Base-by-base conservation (phyloP, 1,140 invertebrate species). In the Pogonus chalceus region DNA sequence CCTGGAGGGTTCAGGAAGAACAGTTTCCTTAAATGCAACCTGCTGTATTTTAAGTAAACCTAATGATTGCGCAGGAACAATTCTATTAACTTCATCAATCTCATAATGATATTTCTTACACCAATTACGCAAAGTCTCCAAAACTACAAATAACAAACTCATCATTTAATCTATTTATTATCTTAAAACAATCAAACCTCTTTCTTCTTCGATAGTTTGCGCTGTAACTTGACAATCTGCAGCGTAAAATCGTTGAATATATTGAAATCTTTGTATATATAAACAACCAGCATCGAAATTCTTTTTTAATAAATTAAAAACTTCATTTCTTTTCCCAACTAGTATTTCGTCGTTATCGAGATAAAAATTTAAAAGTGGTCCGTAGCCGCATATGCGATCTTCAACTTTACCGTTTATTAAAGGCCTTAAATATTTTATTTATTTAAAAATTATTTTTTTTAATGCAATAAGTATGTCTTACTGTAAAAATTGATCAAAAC, bases 381-480 rank as follows among this genome's bases (percentile, higher is more conserved):
- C 79, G 23, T 77, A 70, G 1, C 82, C 82, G 46, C 78, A 81
- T 0, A 79, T 76, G 62, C 81, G 78, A 46, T 84, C 77, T 60
- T 87, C 80, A 63, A 79, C 74, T 66, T 84, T 83, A 18, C 79
- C 79, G 74, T 88, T 85, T 46, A 89, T 83, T 16, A 84, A 78
- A 0, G 87, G 86, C 55, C 87, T 87, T 48, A 70, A 72, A 70
- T 53, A 69, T 67, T 59, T 4, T 12, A 43, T 3, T 4, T 14
- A 31, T 7, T 31, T 31, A 14, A 31, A 31, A 7, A 7, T 7
- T 7, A 31, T 31, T 31, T 35, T 56, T 52, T 58, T 69, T 18
- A 62, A 62, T 58, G 73, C 68, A 14, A 21, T 49, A 14, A 14
- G 23, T 55, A 46, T 54, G 14, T 23, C n/a, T 57, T 56, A 35